Conservation (phyloP, 2,797 vertebrate genomes). For the Fistularia commersonii region DNA sequence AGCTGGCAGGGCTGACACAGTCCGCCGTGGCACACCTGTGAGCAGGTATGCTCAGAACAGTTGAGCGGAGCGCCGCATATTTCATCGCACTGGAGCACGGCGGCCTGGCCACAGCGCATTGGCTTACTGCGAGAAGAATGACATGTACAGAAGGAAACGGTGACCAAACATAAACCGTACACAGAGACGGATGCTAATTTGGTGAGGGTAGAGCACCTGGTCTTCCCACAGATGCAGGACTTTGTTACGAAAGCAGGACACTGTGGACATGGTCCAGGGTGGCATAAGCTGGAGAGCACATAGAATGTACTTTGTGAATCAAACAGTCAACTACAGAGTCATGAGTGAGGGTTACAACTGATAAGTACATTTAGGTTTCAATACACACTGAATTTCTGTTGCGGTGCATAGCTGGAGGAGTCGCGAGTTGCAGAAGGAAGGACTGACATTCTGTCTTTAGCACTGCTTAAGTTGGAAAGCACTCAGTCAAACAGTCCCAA, state of each 20-base stretch:
- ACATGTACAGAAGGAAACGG: background rate
- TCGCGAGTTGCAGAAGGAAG: too few relatives aligned
- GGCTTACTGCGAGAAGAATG: conserved; percentile 80
- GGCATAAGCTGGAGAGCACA: conserved; percentile 83
- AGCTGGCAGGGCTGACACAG: conserved; percentile 86
- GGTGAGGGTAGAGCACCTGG: conserved; percentile 75
- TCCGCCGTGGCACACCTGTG: conserved; percentile 87
- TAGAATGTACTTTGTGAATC: background rate
- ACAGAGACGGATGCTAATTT: background rate
- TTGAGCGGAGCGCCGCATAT: conserved; percentile 84
- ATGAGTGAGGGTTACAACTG: too few relatives aligned
- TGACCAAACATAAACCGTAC: background rate
- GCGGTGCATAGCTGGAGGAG: too few relatives aligned
- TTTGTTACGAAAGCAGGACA: conserved; percentile 94
- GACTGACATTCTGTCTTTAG: too few relatives aligned
- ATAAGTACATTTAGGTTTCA: background rate
- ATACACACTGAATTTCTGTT: background rate
- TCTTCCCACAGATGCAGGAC: conserved; percentile 89
- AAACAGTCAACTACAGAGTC: too few relatives aligned
- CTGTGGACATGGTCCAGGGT: conserved; percentile 95
- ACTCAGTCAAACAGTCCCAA: too few relatives aligned
- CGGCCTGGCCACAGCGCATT: conserved; percentile 89
- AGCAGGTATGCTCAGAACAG: conserved; percentile 87
- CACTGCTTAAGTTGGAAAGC: too few relatives aligned
- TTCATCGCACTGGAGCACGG: conserved; percentile 82